These are phyloP conservation scores for Campoplex capitator DNA, from an alignment of 2,888 invertebrate species.

Conservation along the genomic window DNA sequence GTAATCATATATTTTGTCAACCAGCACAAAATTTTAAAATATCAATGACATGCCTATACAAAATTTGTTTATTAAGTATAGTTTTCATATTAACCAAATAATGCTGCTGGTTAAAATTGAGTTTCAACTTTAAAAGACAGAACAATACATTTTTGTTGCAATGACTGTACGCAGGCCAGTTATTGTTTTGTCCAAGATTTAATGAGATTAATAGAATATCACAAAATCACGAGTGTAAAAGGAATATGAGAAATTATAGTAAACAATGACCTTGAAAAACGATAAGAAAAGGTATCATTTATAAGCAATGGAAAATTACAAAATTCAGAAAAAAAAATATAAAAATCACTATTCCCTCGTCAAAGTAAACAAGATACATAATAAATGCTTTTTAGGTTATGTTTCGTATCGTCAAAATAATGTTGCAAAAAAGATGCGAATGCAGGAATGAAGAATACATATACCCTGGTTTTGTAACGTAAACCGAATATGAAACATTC, in stretches of 20 bases:
- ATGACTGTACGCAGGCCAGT: neutral
- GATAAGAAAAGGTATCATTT: neutral
- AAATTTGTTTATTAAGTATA: neutral
- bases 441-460: neutral
- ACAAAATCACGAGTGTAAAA: neutral
- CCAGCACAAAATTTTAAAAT: neutral
- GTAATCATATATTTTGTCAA: neutral
- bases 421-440: neutral
- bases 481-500: neutral
- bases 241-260: neutral
- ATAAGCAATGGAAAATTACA: neutral
- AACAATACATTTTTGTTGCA: neutral
- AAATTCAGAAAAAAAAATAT: conserved; percentile 42
- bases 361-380: neutral
- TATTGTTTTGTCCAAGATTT: neutral
- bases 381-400: conserved; percentile 25
- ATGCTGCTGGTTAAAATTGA: neutral
- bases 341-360: neutral
- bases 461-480: neutral
- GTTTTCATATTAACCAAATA: neutral
- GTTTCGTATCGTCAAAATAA: neutral
- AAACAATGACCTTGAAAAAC: neutral
- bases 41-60: neutral
- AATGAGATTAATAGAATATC: neutral
- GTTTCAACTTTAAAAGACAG: neutral